phyloP scores from a whole-genome alignment of 2,888 invertebrate genomes.

The Xiphydria camelus region DNA sequence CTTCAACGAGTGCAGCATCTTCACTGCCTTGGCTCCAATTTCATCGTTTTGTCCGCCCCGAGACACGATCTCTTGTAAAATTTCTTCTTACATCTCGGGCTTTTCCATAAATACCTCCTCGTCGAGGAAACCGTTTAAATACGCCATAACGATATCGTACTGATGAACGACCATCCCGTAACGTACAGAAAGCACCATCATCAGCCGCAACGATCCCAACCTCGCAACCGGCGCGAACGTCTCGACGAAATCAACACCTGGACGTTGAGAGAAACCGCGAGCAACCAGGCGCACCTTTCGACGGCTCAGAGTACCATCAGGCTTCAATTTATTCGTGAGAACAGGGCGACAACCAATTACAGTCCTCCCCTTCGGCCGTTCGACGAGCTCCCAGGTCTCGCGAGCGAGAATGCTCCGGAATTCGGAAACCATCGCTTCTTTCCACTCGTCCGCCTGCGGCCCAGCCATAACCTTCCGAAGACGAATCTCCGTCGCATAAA shows the following conservation, averaged over 20 bases:
- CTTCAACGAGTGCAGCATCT: neutral
- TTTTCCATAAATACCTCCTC: constrained; percentile 24
- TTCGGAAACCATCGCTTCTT: constrained; percentile 7
- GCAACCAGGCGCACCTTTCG: constrained; percentile 22
- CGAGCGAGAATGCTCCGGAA: neutral
- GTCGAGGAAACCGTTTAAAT: constrained; percentile 27
- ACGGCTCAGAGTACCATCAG: constrained; percentile 17
- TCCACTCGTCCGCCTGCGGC: constrained; percentile 5
- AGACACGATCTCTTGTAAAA: neutral
- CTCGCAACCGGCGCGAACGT: constrained; percentile 23
- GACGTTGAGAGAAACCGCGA: constrained; percentile 19
- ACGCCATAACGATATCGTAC: constrained; percentile 29
- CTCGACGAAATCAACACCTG: constrained; percentile 16
- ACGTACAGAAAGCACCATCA: constrained; percentile 22
- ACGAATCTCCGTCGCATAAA: neutral
- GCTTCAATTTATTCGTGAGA: constrained; percentile 13
- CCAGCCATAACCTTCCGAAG: constrained; percentile 6
- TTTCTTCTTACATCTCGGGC: constrained; percentile 15
- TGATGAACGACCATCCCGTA: constrained; percentile 23
- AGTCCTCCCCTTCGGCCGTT: constrained; percentile 5
- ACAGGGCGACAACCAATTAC: constrained; percentile 18
- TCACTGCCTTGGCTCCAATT: constrained; percentile 22
- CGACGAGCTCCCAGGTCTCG: constrained; percentile 16
- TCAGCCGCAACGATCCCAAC: constrained; percentile 19
- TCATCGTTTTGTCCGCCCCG: neutral